Base-by-base conservation (phyloP, 2,888 invertebrate species). In the Drosophila colorata region DNA sequence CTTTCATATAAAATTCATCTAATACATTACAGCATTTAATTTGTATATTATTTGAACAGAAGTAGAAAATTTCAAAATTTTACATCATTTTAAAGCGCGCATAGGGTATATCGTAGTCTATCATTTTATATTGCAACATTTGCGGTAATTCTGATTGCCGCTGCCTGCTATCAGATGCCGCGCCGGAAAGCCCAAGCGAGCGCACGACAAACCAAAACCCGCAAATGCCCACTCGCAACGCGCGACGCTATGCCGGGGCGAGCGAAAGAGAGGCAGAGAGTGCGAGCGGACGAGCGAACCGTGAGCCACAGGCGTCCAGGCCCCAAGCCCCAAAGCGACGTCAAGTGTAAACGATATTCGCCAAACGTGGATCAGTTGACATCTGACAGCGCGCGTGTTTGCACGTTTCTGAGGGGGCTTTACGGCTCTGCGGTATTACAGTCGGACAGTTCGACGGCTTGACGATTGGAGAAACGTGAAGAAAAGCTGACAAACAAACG, bases 351-450 rank as follows among this genome's bases (percentile, higher is more conserved):
- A 80, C 80, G 90, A 87, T 89, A 90, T 89, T 89, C 79, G 80
- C 89, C 89, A 66, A 81, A 73, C 78, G 87, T 75, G 87, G 91
- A 91, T 92, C 91, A 92, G 92, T 92, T 91, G 92, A 92, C 92
- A 92, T 90, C 90, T 92, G 91, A 90, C 90, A 90, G 91, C 86
- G 89, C 80, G 84, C 81, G 78, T 76, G 86, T 76, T 78, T 70
- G 78, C 88, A 87, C 80, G 86, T 76, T 70, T 70, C 48, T 56
- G 37, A 38, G 33, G 49, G 53, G 41, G 57, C 64, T 67, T 33
- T 23, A 46, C 14, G 52, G 46, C 44, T 61, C 31, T 18, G 35
- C 43, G 61, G 56, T 51, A 51, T 38, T 23, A 35, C 48, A 49
- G 47, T 52, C 25, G 28, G 20, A 16, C 23, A 49, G 41, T 52